phyloP scores from a whole-genome alignment of 2,113 vertebrate species.

The Paedocypris sp. region DNA sequence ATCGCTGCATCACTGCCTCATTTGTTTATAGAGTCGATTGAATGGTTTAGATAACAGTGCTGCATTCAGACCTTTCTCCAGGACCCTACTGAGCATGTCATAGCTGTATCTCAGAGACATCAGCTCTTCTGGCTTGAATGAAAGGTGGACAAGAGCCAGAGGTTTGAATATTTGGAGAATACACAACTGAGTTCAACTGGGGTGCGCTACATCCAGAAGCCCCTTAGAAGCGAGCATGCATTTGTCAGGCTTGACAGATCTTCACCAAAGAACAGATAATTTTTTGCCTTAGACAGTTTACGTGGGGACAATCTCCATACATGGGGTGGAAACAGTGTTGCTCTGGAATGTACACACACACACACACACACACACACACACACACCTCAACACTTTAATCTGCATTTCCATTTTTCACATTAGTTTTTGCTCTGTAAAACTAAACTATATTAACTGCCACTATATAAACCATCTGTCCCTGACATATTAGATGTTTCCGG shows the following conservation, averaged over 20 bases:
- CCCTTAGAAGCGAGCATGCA: background rate
- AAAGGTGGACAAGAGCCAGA: background rate
- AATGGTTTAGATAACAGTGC: background rate
- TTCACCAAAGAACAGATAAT: background rate
- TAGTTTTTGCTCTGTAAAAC: background rate
- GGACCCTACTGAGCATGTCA: background rate
- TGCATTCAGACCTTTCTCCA: constrained; percentile 2
- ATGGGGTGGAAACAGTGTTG: constrained; percentile 34
- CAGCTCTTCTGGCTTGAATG: background rate
- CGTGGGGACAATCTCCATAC: constrained; percentile 23
- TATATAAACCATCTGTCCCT: background rate
- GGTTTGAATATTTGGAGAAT: background rate
- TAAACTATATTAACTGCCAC: background rate
- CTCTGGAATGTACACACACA: too few relatives aligned
- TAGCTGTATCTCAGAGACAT: background rate
- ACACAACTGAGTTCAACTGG: background rate
- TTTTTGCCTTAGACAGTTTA: background rate
- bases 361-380: too few relatives aligned
- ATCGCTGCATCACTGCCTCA: constrained; percentile 11
- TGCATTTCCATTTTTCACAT: background rate
- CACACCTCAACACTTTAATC: background rate
- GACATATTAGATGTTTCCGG: background rate
- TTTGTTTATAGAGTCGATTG: constrained; percentile 19
- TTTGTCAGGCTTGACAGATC: constrained; percentile 18
- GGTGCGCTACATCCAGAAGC: background rate